These are phyloP conservation scores for Pogonocherus hispidulus DNA, from an alignment of 2,888 invertebrate species.

Conservation along the genomic window DNA sequence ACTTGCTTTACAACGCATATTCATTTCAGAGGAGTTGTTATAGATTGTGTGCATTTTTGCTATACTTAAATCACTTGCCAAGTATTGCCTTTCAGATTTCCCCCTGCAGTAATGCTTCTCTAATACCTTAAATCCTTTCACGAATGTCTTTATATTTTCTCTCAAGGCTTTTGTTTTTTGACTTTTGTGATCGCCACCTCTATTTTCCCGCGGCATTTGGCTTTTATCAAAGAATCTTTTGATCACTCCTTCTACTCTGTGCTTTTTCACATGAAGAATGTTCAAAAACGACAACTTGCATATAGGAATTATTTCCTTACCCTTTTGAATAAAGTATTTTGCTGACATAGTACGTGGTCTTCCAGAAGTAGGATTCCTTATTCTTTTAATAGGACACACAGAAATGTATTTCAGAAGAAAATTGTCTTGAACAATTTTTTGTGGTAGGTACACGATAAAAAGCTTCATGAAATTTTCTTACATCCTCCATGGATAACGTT, in stretches of 20 bases:
- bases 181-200: background rate
- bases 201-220: background rate
- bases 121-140: conserved; percentile 1
- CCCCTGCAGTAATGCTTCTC: conserved; percentile 15
- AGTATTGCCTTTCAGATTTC: conserved; percentile 10
- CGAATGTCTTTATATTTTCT: conserved; percentile 1
- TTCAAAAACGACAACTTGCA: background rate
- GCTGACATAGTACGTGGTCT: conserved; percentile 2
- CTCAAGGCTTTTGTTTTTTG: background rate
- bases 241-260: conserved; percentile 6
- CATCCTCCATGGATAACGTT: too few relatives aligned
- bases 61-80: conserved; percentile 5
- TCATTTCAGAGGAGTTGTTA: background rate
- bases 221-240: background rate
- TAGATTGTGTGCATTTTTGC: conserved; percentile 1
- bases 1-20: background rate
- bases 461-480: background rate
- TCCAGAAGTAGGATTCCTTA: background rate
- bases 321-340: background rate
- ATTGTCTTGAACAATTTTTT: background rate
- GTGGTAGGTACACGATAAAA: background rate
- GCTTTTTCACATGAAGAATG: background rate
- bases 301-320: background rate
- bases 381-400: background rate
- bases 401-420: conserved; percentile 1